Base-by-base conservation (phyloP, 2,797 vertebrate genomes). In the Pangasius djambal region DNA sequence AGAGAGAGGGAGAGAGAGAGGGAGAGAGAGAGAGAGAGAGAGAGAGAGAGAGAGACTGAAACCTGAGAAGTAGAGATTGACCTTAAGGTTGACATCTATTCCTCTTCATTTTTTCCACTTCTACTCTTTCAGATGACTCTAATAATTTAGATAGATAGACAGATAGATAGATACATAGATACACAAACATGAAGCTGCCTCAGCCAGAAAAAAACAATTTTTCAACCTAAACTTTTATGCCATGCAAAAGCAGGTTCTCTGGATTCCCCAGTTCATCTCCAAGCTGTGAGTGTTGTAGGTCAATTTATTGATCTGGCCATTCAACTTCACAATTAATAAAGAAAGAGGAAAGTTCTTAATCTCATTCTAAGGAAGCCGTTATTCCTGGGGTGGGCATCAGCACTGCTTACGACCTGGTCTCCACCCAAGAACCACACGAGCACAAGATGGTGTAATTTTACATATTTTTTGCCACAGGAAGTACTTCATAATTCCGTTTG, bases 91-190 rank as follows among this genome's bases (percentile, higher is more conserved):
- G 48, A 34, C 65, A 34, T 85, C 3, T 34, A 22, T 34, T 34
- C 67, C 50, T 25, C 50, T 65, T 63, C 34, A 61, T 77, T 44
- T 85, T 85, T 57, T 70, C 67, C 84, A 72, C 84, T 57, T 5
- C 67, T 85, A 9, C 65, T 72, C 25, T 65, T 83, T 83, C 82
- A 83, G 28, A 65, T 83, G 81, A 55, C 59, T 65, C 37, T 40
- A 20, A 61, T 63, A 1, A 40, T 8, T 44, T n/a, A 65, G 6
- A 65, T 18, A 28, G 25, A 81, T 20, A 55, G 13, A 55, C 7
- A 78, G 22, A 50, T 4, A 48, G 48, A 77, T 28, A 16, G 5
- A 78, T 4, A 8, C 7, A 28, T 18, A 50, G 74, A 78, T 4
- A 8, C 7, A 28, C 7, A 50, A 44, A 20, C 34, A 31, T 70